These are phyloP conservation scores for Mixornis gularis DNA, from an alignment of 2,113 vertebrate species.

Conservation along the genomic window DNA sequence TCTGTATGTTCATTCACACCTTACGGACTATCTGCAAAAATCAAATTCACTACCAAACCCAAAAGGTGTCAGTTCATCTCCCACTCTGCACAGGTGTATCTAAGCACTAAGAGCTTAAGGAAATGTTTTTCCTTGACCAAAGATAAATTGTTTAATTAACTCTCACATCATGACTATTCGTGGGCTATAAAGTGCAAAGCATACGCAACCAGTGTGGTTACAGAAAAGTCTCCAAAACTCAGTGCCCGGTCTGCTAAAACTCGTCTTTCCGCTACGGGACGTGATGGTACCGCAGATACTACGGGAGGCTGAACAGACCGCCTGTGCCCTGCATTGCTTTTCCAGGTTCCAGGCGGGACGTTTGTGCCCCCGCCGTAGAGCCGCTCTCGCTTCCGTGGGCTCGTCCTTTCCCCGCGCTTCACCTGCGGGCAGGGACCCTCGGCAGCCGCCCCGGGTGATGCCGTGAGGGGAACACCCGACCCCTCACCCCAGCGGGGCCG, in stretches of 20 bases:
- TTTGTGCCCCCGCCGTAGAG: accelerated
- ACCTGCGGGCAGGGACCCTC: neutral
- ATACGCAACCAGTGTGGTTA: accelerated
- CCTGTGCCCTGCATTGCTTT: accelerated
- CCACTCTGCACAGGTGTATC: neutral
- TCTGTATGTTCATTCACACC: accelerated
- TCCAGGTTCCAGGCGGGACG: neutral
- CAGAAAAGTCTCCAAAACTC: neutral
- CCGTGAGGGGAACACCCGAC: accelerated
- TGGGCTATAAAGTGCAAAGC: accelerated
- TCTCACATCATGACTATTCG: accelerated
- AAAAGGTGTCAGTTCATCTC: neutral
- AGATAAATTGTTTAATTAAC: neutral
- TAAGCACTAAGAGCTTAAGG: neutral
- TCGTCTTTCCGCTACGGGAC: neutral
- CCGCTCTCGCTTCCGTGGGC: neutral
- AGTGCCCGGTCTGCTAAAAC: neutral
- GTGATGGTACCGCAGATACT: accelerated
- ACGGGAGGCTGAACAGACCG: neutral
- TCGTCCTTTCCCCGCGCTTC: neutral
- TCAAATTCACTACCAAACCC: neutral
- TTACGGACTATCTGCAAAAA: neutral
- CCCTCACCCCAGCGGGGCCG: neutral
- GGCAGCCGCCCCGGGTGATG: accelerated
- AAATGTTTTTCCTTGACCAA: neutral